A percentile compares a stretch with the other conserved stretches of the same genome.
These are phyloP conservation scores for Polydrusus cervinus DNA, from an alignment of 2,888 invertebrate genomes.

Conservation along the genomic window DNA sequence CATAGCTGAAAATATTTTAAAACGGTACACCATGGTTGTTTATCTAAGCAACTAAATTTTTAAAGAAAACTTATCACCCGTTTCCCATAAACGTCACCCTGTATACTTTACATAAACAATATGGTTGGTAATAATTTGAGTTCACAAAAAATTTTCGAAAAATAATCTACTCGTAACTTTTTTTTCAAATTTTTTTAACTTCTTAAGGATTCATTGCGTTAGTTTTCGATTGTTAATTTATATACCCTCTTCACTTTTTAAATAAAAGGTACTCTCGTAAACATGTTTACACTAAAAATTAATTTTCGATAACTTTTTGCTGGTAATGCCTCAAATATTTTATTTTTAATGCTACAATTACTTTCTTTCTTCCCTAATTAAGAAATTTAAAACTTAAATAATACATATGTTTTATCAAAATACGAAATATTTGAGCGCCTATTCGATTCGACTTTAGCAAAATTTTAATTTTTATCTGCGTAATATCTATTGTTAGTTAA, in stretches of 20 bases:
- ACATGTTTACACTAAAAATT: not conserved
- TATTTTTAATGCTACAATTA: not conserved
- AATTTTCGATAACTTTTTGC: not conserved
- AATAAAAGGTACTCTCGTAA: not conserved
- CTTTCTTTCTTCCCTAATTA: not conserved
- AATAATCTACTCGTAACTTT: too few species aligned
- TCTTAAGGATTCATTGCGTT: too few species aligned
- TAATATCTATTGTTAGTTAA: conserved; percentile 7
- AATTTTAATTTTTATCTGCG: conserved; percentile 1
- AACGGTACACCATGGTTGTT: too few species aligned
- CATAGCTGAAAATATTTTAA: too few species aligned
- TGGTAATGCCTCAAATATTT: not conserved
- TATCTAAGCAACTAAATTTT: too few species aligned
- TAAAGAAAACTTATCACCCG: too few species aligned
- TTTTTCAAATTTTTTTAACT: too few species aligned
- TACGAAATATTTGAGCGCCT: conserved; percentile 34
- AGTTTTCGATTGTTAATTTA: too few species aligned
- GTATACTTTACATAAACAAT: conserved; percentile 10
- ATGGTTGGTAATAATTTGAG: too few species aligned
- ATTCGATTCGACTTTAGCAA: conserved; percentile 34
- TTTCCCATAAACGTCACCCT: too few species aligned
- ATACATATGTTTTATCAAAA: conserved; percentile 33
- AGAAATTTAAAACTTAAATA: conserved; percentile 12
- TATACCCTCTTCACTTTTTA: too few species aligned
- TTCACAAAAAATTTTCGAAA: too few species aligned